These are phyloP conservation scores for Tetheella fluctuosa DNA, from an alignment of 2,888 invertebrate species.

Conservation along the genomic window DNA sequence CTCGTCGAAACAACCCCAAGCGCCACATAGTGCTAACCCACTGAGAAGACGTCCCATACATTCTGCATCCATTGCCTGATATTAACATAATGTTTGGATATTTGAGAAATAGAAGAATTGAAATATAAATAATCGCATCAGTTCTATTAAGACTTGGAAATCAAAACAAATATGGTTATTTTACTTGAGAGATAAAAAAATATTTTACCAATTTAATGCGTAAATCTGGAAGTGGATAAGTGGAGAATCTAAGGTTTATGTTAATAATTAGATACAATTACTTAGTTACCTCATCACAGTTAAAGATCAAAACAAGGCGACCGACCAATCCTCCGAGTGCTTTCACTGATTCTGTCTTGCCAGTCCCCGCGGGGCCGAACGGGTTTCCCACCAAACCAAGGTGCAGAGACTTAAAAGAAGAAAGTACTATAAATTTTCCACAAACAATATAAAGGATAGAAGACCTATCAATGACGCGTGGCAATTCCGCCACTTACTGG, in stretches of 20 bases:
- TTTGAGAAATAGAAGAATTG: no score
- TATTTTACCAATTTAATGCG: not conserved
- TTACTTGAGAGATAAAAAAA: no score
- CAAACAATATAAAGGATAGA: no score
- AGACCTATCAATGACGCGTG: not conserved
- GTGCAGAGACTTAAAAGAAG: conserved; percentile 89
- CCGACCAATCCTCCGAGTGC: conserved; percentile 96
- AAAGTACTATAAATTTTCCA: no score
- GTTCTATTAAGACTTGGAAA: no score
- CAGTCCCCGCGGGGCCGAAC: conserved; percentile 99
- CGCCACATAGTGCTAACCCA: conserved; percentile 96
- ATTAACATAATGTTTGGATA: not conserved
- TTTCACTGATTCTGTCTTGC: conserved; percentile 99
- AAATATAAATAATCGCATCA: no score
- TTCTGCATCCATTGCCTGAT: conserved; percentile 95
- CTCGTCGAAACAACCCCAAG: conserved; percentile 99
- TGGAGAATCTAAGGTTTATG: no score
- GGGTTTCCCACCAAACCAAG: conserved; percentile 99
- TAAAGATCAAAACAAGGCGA: conserved; percentile 96
- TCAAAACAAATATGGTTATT: no score
- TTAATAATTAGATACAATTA: no score
- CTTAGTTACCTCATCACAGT: conserved; percentile 94
- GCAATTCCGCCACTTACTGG: no score
- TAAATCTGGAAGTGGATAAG: no score
- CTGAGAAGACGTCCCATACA: conserved; percentile 97